phyloP scores from a whole-genome alignment of 92 coral and sea anemone genomes.

The Micromussa lordhowensis region DNA sequence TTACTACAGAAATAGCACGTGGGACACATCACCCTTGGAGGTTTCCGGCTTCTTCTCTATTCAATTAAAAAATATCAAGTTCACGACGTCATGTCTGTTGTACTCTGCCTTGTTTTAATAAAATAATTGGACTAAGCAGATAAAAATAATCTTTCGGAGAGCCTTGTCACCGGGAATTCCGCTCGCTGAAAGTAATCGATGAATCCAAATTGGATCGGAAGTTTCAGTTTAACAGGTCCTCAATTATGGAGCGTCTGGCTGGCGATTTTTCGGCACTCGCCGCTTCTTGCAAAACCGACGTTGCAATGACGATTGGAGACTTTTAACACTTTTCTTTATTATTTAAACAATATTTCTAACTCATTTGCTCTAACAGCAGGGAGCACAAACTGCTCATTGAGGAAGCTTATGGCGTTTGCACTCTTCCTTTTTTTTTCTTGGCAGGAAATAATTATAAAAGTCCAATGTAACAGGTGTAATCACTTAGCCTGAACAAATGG shows the following conservation, averaged over 20 bases:
- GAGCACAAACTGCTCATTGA: too few species aligned
- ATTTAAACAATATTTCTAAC: too few species aligned
- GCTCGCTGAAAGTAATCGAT: background rate
- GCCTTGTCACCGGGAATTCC: constrained; percentile 9
- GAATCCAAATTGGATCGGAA: constrained; percentile 13
- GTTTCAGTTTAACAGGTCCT: constrained; percentile 1
- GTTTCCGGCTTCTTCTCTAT: background rate
- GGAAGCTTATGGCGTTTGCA: too few species aligned
- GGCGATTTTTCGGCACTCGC: background rate
- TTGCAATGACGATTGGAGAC: too few species aligned
- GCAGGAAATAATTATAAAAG: too few species aligned
- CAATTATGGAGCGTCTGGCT: background rate
- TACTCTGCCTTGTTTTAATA: background rate
- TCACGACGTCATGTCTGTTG: background rate
- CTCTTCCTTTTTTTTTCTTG: too few species aligned
- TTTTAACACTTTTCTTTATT: too few species aligned
- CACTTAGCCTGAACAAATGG: too few species aligned
- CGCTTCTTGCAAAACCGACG: background rate
- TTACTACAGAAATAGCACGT: too few species aligned
- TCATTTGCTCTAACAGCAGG: too few species aligned
- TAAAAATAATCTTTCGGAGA: background rate
- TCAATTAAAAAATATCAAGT: background rate
- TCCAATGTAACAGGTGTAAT: too few species aligned
- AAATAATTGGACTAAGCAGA: constrained; percentile 24
- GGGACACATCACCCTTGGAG: background rate